These are phyloP conservation scores for Hippopotamus amphibius DNA, from an alignment of 2,113 vertebrate genomes.

Conservation along the genomic window DNA sequence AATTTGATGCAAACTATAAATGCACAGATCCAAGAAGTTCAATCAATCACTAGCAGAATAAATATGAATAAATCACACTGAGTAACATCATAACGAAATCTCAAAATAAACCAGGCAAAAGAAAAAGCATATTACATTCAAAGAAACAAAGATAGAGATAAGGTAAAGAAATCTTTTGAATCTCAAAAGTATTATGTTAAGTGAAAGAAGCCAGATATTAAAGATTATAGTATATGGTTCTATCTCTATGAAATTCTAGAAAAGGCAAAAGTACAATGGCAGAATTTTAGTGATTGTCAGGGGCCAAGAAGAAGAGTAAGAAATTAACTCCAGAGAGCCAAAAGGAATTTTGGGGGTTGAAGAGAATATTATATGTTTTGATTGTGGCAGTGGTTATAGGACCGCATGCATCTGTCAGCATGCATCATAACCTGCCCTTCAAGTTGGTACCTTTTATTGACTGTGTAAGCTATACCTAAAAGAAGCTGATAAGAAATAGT, in stretches of 20 bases:
- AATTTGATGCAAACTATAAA: neutral
- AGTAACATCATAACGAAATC: neutral
- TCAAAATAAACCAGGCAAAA: neutral
- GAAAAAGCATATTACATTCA: neutral
- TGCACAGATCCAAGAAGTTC: neutral
- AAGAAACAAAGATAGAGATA: conserved; percentile 1
- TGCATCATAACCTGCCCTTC: neutral
- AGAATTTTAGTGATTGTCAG: conserved; percentile 4
- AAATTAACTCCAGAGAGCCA: neutral
- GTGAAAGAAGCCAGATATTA: neutral
- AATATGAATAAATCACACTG: neutral
- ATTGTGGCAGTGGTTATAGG: neutral
- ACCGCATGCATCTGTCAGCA: neutral
- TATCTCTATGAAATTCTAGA: conserved; percentile 39
- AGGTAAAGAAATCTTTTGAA: neutral
- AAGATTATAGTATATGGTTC: neutral
- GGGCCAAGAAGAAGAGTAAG: neutral
- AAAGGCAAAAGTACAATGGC: neutral
- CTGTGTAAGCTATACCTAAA: neutral
- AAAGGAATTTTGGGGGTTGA: neutral
- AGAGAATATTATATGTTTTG: neutral
- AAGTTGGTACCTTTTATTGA: neutral
- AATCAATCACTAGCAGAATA: neutral
- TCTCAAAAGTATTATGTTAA: neutral
- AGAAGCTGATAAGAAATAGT: conserved; percentile 2